A percentile compares a stretch with the other conserved stretches of the same genome.
Evolutionary conservation across 2,113 vertebrate genomes (phyloP).

Genomic region (Antechinus stuartii): DNA sequence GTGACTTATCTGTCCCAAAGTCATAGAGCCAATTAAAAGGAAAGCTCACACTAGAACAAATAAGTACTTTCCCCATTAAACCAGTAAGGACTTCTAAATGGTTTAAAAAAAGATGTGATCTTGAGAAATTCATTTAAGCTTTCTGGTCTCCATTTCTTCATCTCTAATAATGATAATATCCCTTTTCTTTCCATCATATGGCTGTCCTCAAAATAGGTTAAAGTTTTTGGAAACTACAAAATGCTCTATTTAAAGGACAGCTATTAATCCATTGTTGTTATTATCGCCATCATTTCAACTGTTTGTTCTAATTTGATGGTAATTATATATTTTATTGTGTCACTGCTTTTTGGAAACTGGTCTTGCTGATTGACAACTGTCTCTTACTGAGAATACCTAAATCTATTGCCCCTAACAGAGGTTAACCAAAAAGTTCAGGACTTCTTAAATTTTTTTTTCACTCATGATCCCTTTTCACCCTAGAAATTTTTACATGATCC

Average conservation of each 20-base stretch:
- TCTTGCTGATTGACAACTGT: not conserved
- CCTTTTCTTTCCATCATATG: not conserved
- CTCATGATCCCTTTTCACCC: no score
- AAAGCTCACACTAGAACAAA: not conserved
- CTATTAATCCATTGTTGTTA: not conserved
- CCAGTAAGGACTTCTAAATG: not conserved
- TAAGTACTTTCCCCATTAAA: not conserved
- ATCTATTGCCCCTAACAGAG: not conserved
- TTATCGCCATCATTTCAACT: not conserved
- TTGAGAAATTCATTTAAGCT: not conserved
- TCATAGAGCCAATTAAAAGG: not conserved
- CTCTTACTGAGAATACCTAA: no score
- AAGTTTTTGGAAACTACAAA: not conserved
- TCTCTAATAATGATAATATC: accelerated
- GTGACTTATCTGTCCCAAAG: not conserved
- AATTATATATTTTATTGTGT: not conserved
- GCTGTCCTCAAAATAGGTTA: not conserved
- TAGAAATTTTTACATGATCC: no score
- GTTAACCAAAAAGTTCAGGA: not conserved
- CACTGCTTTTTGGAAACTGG: not conserved
- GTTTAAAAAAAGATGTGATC: not conserved
- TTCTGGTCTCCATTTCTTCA: not conserved
- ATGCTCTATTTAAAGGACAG: no score
- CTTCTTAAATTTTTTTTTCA: no score
- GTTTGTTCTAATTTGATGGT: not conserved